Evolutionary conservation across 2,888 invertebrate species (phyloP), one percentile per base, ranked within the genome.

Genomic region (Willowsia nigromaculata): DNA sequence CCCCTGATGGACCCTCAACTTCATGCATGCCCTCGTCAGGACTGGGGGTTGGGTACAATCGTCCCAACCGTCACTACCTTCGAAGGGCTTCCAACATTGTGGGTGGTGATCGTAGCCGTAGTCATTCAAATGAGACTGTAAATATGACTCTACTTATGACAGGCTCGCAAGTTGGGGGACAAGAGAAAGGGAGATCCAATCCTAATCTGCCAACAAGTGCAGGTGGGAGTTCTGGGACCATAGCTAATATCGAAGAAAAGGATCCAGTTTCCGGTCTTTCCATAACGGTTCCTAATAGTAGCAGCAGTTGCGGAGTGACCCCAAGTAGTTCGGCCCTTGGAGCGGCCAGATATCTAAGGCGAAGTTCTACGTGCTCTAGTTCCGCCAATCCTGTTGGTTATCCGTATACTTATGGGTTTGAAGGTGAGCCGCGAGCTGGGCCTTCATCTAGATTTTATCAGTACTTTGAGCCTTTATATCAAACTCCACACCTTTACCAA

Each of bases 71-170:
- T 22, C 88, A 88, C 68, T 85, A 85, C 27, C 85, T 83, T 22
- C 83, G 90, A 27, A 25, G 90, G 40, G 89, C 89, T 37, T 91
- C 90, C 40, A 88, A 91, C 40, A 85, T 91, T 56, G 80, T 90
- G 33, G 85, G 88, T 30, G 88, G 85, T 47, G 91, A 90, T 83
- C 86, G 91, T 27, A 91, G 90, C 50, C 74, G 88, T 53, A 91
- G 86, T 83, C 92, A 92, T 81, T 92, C 92, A 81, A 91, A 92
- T 71, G 92, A 92, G 86, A 92, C 92, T 13, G 91, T 92, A 11
- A 92, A 92, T 80, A 92, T 92, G 92, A 90, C 91, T 27, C 83
- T 92, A 3, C 76, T 92, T 18, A 90, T 92, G 74, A 90, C 89
- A 40, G 89, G 85, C 15, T 76, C 81, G 15, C 85, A 68, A 37